Evolutionary conservation across 1,140 invertebrate species (phyloP).

Genomic region (Galendromus occidentalis): DNA sequence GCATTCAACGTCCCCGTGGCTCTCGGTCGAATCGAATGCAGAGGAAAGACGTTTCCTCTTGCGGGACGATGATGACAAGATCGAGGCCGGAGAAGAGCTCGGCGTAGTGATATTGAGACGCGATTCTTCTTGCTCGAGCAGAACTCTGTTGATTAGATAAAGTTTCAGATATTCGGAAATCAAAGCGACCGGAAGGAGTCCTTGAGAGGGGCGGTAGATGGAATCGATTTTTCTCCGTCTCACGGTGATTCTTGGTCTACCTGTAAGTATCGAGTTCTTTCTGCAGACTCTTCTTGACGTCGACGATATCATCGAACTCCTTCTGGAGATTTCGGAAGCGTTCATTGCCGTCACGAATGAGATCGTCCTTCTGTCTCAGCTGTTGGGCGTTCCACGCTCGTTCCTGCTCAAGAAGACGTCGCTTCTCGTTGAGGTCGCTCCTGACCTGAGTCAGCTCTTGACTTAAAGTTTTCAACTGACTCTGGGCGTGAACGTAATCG

Average conservation of each 20-base stretch:
- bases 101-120: neutral
- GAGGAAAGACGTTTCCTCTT: neutral
- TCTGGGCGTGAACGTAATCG: neutral
- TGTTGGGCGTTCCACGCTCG: neutral
- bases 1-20: neutral
- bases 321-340: neutral
- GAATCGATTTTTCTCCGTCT: neutral
- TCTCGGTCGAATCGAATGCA: neutral
- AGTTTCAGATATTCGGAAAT: neutral
- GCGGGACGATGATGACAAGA: neutral
- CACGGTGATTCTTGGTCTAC: neutral
- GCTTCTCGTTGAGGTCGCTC: neutral
- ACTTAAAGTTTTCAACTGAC: neutral
- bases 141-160: neutral
- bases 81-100: neutral
- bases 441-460: neutral
- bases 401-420: neutral
- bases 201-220: neutral
- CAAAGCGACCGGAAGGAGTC: neutral
- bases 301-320: conserved; percentile 1
- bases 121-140: neutral
- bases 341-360: neutral
- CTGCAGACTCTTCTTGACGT: conserved; percentile 3
- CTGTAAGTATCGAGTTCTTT: conserved; percentile 6
- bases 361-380: neutral